These are phyloP conservation scores for Melikaiella ostensackeni DNA, from an alignment of 2,888 invertebrate species.

Conservation along the genomic window DNA sequence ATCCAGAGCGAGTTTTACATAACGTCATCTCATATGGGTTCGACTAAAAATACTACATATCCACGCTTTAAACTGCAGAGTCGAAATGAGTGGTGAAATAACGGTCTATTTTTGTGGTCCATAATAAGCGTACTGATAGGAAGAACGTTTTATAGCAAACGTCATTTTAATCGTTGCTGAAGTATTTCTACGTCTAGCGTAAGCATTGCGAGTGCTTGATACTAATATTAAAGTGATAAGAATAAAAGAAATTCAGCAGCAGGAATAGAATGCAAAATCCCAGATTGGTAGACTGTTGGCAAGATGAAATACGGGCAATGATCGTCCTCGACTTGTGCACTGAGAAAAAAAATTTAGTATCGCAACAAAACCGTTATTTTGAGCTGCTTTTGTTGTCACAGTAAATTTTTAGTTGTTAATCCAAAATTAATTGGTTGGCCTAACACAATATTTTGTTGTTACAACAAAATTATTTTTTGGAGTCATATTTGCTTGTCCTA, in stretches of 20 bases:
- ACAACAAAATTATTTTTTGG: too few relatives aligned
- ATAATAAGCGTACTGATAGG: conserved; percentile 54
- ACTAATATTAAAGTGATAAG: neutral
- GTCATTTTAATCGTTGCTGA: conserved; percentile 5
- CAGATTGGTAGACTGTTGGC: conserved; percentile 1
- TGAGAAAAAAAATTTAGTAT: too few relatives aligned
- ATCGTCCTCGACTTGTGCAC: neutral
- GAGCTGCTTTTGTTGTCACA: too few relatives aligned
- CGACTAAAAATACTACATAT: conserved; percentile 58
- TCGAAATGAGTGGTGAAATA: conserved; percentile 62
- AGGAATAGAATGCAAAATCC: conserved; percentile 1
- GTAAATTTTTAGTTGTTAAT: too few relatives aligned
- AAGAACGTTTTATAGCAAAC: conserved; percentile 3
- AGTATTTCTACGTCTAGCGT: neutral
- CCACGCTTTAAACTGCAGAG: conserved; percentile 58
- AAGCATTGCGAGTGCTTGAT: neutral
- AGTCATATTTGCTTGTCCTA: too few relatives aligned
- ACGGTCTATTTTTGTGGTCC: conserved; percentile 63
- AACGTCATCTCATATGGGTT: conserved; percentile 61
- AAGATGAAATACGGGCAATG: conserved; percentile 6
- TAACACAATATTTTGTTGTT: too few relatives aligned
- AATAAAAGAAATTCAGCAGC: neutral
- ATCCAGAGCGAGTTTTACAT: conserved; percentile 59
- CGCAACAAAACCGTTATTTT: too few relatives aligned
- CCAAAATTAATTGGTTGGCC: too few relatives aligned